A percentile compares a stretch with the other conserved stretches of the same genome.
Evolutionary conservation across 2,113 vertebrate species (phyloP).

Genomic region (Pollimyrus isidori): DNA sequence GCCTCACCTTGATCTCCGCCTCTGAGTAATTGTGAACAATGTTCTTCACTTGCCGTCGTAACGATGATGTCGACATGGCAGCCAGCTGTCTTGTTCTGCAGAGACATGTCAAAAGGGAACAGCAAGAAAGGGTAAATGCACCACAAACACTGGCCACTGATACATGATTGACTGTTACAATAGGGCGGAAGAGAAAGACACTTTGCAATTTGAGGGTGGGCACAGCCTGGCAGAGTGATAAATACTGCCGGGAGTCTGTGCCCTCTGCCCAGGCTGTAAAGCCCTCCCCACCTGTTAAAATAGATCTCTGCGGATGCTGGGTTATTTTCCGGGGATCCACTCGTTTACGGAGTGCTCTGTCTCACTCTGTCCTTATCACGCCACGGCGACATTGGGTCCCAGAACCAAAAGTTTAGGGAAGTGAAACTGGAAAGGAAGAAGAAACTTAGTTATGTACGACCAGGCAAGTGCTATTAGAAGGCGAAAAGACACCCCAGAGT

Average conservation of each 20-base stretch:
- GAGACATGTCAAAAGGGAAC: conserved; percentile 43
- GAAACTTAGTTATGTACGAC: conserved; percentile 9
- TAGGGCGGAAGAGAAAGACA: background rate
- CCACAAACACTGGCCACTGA: background rate
- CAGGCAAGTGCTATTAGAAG: background rate
- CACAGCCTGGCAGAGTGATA: background rate
- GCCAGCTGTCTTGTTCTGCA: conserved; percentile 52
- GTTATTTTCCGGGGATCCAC: conserved; percentile 27
- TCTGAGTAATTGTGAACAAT: conserved; percentile 91
- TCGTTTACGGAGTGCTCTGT: conserved; percentile 49
- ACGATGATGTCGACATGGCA: conserved; percentile 84
- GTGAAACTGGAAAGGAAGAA: conserved; percentile 34
- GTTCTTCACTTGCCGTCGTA: conserved; percentile 85
- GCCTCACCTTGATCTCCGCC: conserved; percentile 81
- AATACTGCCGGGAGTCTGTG: background rate
- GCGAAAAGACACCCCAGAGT: background rate
- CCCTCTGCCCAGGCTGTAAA: background rate
- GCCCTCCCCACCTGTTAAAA: conserved; percentile 52
- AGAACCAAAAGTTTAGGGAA: conserved; percentile 34
- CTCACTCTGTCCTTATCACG: conserved; percentile 53
- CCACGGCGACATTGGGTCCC: conserved; percentile 61
- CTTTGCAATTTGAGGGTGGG: background rate
- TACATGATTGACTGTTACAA: background rate
- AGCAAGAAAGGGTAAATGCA: conserved; percentile 28
- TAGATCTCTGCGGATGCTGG: conserved; percentile 34